phyloP scores from a whole-genome alignment of 2,113 vertebrate species.

The Chaetops frenatus region DNA sequence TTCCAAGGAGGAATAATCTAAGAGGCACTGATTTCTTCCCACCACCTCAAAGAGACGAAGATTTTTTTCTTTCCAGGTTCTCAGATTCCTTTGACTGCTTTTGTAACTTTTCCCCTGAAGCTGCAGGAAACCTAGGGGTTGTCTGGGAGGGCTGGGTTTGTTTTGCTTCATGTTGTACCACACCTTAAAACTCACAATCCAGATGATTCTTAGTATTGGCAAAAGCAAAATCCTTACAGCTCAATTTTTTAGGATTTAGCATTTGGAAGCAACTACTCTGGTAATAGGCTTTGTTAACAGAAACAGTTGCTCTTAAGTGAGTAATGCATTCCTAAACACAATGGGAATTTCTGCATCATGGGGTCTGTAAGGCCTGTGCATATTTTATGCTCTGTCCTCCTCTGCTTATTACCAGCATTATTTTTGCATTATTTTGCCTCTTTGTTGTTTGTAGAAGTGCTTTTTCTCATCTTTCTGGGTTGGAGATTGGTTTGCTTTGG shows the following conservation, averaged over 20 bases:
- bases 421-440: not conserved
- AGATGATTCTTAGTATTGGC: not conserved
- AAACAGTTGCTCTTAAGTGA: not conserved
- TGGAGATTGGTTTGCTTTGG: not conserved
- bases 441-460: not conserved
- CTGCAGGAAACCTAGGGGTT: not conserved
- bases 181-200: too few species aligned
- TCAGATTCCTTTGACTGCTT: not conserved
- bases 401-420: not conserved
- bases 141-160: not conserved
- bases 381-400: not conserved
- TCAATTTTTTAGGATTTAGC: not conserved
- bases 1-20: not conserved
- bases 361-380: not conserved
- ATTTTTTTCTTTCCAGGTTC: not conserved
- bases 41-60: not conserved
- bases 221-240: not conserved
- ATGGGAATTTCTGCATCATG: not conserved
- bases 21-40: not conserved
- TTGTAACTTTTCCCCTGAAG: not conserved
- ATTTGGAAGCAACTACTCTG: not conserved
- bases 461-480: not conserved
- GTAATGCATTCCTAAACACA: not conserved
- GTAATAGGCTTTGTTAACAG: not conserved
- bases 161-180: not conserved